phyloP scores from a whole-genome alignment of 2,113 vertebrate genomes.

The Prolemur simus region DNA sequence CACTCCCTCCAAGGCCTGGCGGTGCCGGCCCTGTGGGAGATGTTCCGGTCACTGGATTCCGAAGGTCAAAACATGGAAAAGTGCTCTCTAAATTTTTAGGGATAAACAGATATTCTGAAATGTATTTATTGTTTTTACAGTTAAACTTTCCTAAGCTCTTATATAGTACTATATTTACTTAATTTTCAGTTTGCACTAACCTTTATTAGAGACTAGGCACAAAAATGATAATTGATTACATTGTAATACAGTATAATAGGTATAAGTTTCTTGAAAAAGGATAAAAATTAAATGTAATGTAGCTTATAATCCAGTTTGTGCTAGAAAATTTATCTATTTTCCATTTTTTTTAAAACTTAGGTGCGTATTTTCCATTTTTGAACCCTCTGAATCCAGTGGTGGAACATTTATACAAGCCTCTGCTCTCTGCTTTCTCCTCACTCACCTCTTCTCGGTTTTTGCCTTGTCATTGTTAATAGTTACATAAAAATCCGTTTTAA shows the following conservation, averaged over 20 bases:
- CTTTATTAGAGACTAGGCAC: not conserved
- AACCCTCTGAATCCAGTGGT: not conserved
- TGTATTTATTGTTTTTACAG: not conserved
- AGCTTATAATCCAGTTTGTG: not conserved
- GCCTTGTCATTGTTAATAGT: conserved; percentile 39
- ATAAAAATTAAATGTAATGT: not conserved
- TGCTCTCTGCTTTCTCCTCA: not conserved
- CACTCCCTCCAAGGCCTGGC: rapidly evolving
- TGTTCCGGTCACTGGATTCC: too few relatives aligned
- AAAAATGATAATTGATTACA: not conserved
- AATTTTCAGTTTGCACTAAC: not conserved
- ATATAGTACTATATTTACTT: not conserved
- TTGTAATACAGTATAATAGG: not conserved
- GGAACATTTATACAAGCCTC: not conserved
- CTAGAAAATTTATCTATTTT: not conserved
- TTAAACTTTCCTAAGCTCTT: not conserved
- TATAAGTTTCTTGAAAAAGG: not conserved
- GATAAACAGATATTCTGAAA: not conserved
- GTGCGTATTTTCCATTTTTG: not conserved
- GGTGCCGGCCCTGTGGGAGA: not conserved
- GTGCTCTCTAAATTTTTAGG: not conserved
- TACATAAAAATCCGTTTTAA: conserved; percentile 23
- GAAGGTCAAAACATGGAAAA: too few relatives aligned
- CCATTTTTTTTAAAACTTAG: too few relatives aligned
- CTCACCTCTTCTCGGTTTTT: not conserved